Conservation (phyloP, 2,888 invertebrate genomes). For the Andrena marginata region DNA sequence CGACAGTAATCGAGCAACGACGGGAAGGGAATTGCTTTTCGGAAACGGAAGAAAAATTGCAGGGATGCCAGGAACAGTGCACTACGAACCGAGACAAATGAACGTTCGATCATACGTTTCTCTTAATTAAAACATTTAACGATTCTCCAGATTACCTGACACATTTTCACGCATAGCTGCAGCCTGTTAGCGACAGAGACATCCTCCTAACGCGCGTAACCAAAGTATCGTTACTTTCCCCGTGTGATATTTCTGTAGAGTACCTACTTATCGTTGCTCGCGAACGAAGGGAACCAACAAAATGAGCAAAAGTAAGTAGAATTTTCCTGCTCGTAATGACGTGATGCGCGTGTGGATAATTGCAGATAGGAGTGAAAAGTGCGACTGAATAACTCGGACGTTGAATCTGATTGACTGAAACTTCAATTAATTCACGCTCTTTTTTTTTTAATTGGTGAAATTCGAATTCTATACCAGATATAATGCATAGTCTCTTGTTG, state of each 20-base stretch:
- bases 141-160: too few relatives aligned
- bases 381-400: neutral
- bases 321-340: neutral
- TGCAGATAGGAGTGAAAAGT: neutral
- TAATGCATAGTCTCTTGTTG: too few relatives aligned
- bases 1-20: neutral
- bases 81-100: neutral
- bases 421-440: neutral
- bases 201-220: too few relatives aligned
- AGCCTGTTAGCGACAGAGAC: too few relatives aligned
- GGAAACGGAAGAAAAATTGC: neutral
- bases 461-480: too few relatives aligned
- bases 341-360: neutral
- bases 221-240: neutral
- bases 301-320: slow-evolving; percentile 49
- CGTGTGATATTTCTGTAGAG: neutral
- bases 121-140: too few relatives aligned
- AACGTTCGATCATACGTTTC: too few relatives aligned
- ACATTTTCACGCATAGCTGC: too few relatives aligned
- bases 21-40: neutral
- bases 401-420: neutral
- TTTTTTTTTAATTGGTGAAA: too few relatives aligned
- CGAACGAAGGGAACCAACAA: neutral
- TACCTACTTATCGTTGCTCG: neutral
- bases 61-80: slow-evolving; percentile 1